Percentiles rank a stretch among this genome's conserved stretches.
phyloP scores from a whole-genome alignment of 2,888 invertebrate genomes.

The Zhuqinia jingwanae region DNA sequence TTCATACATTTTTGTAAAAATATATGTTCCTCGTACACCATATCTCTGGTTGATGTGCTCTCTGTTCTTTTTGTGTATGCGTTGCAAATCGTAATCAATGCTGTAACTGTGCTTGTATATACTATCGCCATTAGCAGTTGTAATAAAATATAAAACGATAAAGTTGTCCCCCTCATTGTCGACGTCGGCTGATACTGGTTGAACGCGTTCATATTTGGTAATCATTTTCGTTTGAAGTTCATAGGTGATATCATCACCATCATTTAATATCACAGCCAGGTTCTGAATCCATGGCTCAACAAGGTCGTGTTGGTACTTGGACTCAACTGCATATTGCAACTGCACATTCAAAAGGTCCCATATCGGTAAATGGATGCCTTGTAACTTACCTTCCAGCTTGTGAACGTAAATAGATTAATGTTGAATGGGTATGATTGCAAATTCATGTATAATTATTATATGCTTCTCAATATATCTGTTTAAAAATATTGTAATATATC shows the following conservation, averaged over 20 bases:
- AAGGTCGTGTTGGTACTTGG: background rate
- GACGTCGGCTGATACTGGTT: background rate
- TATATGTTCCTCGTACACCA: conserved; percentile 6
- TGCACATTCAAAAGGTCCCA: no score
- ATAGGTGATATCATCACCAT: background rate
- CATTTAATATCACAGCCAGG: background rate
- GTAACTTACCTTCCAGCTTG: no score
- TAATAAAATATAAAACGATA: background rate
- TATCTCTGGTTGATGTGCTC: background rate
- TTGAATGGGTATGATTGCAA: no score
- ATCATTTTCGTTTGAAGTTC: background rate
- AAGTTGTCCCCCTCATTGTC: conserved; percentile 17
- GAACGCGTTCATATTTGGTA: background rate
- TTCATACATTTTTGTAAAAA: conserved; percentile 45
- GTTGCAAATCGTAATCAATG: conserved; percentile 13
- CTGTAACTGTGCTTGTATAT: conserved; percentile 24
- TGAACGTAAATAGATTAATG: no score
- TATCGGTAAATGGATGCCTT: no score
- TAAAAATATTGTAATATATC: no score
- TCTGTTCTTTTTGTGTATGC: background rate
- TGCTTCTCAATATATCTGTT: no score
- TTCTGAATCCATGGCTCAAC: conserved; percentile 12
- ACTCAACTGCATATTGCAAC: background rate
- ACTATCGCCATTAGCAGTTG: background rate
- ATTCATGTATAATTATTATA: no score